A percentile compares a stretch with the other conserved stretches of the same genome.
These are phyloP conservation scores for Charadrius vociferus DNA, from an alignment of 2,113 vertebrate genomes.

Conservation along the genomic window DNA sequence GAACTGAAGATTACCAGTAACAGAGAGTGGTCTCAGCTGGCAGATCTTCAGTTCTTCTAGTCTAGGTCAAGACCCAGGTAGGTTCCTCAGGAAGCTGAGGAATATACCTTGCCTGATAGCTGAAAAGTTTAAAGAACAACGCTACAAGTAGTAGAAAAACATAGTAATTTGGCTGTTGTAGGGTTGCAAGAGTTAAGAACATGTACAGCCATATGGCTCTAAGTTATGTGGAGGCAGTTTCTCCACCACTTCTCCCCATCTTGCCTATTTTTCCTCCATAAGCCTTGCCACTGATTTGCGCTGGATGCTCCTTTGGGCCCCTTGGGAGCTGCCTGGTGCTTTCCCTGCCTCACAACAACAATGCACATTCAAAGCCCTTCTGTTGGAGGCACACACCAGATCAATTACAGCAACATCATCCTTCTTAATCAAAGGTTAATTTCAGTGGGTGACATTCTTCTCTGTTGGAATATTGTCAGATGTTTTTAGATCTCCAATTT, in stretches of 20 bases:
- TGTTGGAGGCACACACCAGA: background rate
- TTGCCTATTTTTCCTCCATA: background rate
- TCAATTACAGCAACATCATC: slow-evolving; percentile 52
- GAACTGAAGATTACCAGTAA: background rate
- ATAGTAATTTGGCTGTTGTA: no score
- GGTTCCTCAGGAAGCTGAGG: background rate
- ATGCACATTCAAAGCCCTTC: background rate
- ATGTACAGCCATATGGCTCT: background rate
- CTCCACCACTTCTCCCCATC: background rate
- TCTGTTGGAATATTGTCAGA: slow-evolving; percentile 67
- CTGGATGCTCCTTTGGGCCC: background rate
- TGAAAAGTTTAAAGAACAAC: background rate
- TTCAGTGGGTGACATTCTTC: slow-evolving; percentile 52
- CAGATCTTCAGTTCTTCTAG: background rate
- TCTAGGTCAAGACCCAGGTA: background rate
- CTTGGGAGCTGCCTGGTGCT: background rate
- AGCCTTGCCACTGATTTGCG: background rate
- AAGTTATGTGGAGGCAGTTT: background rate
- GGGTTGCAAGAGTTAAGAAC: background rate
- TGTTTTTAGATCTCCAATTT: slow-evolving; percentile 63
- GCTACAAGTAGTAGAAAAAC: background rate
- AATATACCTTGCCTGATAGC: background rate
- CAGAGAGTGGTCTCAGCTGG: background rate
- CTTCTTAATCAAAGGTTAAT: slow-evolving; percentile 75
- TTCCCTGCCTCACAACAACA: background rate